phyloP scores from a whole-genome alignment of 2,797 vertebrate genomes.

The Anableps anableps region DNA sequence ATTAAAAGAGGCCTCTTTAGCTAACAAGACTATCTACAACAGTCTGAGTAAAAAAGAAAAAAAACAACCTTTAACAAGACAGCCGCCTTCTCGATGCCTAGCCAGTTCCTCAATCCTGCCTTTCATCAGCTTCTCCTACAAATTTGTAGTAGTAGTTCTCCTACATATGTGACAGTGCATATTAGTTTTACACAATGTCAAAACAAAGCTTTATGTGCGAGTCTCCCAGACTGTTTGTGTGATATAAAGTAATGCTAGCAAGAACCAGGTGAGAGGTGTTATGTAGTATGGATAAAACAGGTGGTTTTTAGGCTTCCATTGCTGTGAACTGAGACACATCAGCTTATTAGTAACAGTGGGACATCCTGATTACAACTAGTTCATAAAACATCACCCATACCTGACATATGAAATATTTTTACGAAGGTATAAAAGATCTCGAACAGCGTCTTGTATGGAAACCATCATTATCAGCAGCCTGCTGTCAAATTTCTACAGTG shows the following conservation, averaged over 20 bases:
- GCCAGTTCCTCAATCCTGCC: background rate
- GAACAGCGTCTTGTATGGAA: constrained; percentile 50
- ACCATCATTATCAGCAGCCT: constrained; percentile 34
- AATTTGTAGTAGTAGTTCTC: constrained; percentile 29
- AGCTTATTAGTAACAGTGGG: constrained; percentile 56
- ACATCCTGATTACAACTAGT: constrained; percentile 63
- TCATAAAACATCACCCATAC: constrained; percentile 57
- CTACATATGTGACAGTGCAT: constrained; percentile 56
- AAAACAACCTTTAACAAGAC: constrained; percentile 48
- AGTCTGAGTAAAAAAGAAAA: constrained; percentile 39
- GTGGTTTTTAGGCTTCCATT: constrained; percentile 68
- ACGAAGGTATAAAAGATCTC: constrained; percentile 73
- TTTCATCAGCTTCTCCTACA: constrained; percentile 28
- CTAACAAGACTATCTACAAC: constrained; percentile 62
- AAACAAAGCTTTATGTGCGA: constrained; percentile 35
- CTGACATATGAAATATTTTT: constrained; percentile 57
- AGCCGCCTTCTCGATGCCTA: constrained; percentile 32
- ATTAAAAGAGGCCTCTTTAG: constrained; percentile 70
- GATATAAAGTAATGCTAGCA: constrained; percentile 48
- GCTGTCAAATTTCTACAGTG: constrained; percentile 54
- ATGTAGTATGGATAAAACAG: constrained; percentile 77
- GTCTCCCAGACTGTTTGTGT: constrained; percentile 26
- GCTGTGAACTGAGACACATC: constrained; percentile 58
- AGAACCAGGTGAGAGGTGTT: constrained; percentile 65
- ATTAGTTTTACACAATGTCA: constrained; percentile 58